phyloP scores from a whole-genome alignment of 2,888 invertebrate genomes.

The Cataglyphis altisquamis region DNA sequence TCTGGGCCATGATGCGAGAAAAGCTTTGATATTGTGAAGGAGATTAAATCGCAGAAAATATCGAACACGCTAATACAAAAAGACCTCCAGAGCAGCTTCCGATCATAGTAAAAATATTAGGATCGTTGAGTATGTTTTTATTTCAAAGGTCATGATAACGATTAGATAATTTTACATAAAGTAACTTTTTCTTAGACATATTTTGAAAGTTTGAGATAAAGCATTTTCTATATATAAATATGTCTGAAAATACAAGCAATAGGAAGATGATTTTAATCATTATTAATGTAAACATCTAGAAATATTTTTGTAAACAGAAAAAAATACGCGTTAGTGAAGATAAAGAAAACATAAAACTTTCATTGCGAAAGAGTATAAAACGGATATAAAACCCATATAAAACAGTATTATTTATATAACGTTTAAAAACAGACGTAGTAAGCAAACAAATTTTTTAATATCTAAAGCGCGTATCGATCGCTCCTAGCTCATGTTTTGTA shows the following conservation, averaged over 20 bases:
- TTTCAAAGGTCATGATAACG: no score
- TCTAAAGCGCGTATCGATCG: constrained; percentile 11
- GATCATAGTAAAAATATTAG: no score
- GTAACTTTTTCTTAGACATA: neutral
- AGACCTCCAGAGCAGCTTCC: neutral
- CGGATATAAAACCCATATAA: no score
- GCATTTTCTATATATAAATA: neutral
- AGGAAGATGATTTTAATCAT: neutral
- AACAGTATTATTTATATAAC: no score
- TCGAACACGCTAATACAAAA: neutral
- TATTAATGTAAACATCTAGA: neutral
- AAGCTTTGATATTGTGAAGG: neutral
- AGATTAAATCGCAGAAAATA: neutral
- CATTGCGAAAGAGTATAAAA: constrained; percentile 10
- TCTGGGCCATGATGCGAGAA: neutral
- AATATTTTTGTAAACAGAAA: neutral
- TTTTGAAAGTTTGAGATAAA: neutral
- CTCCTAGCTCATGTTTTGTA: neutral
- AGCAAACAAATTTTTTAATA: neutral
- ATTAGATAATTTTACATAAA: no score
- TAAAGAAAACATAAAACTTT: neutral
- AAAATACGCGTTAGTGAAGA: neutral
- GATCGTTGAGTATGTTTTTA: no score
- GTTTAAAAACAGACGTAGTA: neutral
- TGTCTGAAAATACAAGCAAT: neutral